Base-by-base conservation (phyloP, 2,113 vertebrate genomes). In the Heterochromis multidens region DNA sequence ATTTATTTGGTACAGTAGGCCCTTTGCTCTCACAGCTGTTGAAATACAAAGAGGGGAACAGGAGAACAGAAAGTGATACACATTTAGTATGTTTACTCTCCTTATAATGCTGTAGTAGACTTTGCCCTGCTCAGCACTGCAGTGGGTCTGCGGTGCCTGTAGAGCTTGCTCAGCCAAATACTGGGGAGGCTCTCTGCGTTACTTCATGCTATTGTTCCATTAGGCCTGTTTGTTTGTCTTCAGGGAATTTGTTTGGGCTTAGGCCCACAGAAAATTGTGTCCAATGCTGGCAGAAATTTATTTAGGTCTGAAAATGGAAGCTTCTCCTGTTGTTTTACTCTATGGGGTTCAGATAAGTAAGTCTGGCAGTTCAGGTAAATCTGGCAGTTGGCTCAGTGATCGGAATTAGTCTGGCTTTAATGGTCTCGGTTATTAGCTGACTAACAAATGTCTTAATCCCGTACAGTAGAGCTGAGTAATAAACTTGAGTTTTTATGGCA, bases 201-300 rank as follows among this genome's bases (percentile, higher is more conserved):
- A 84, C 85, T 86, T 86, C 87, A 84, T 81, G 85, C 85, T 89
- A 46, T 91, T 91, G 82, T 90, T 92, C 91, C 92, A 86, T 87
- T 84, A 87, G 83, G 59, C 87, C 83, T 94, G 87, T 88, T 95
- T 93, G 91, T 91, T 91, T 93, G 92, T 91, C 92, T 93, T 80
- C 12, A 7, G 91, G 87, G 88, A 81, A 46, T 89, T 79, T 85
- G 76, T 89, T 90, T 87, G 85, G 67, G 46, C 83, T 85, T 29
- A 27, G 27, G 65, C 78, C 80, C 61, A 77, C 70, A 76, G 62
- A 85, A 92, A 90, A 90, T 80, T 79, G 74, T 88, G 80, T 89
- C 80, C 82, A 83, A 94, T 83, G 63, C 86, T 89, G 87, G 90
- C 85, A 89, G 83, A 83, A 81, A 60, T 61, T 61, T 65, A 89